phyloP scores from a whole-genome alignment of 2,113 vertebrate species.

The Hyperopisus bebe region DNA sequence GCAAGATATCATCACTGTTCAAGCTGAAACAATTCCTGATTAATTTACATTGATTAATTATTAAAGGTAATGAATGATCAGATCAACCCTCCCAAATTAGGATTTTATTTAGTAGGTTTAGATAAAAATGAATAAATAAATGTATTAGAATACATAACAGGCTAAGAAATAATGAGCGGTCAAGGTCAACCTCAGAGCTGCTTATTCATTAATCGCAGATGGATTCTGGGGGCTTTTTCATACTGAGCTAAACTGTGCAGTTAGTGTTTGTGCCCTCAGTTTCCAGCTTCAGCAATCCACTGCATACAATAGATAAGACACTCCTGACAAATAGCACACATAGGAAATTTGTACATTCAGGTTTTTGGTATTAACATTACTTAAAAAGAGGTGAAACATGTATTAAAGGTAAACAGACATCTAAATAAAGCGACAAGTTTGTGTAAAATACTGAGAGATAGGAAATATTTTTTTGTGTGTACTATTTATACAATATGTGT shows the following conservation, averaged over 20 bases:
- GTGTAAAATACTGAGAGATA: background rate
- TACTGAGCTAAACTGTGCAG: background rate
- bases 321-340: background rate
- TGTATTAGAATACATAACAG: constrained; percentile 12
- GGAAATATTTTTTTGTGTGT: background rate
- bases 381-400: background rate
- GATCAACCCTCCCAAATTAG: constrained; percentile 17
- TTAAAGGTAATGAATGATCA: constrained; percentile 21
- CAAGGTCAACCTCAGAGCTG: background rate
- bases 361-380: background rate
- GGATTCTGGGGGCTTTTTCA: constrained; percentile 6
- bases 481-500: constrained; percentile 26
- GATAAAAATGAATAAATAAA: constrained; percentile 1
- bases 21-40: constrained; percentile 24
- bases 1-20: constrained; percentile 31
- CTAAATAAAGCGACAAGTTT: background rate
- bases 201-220: background rate
- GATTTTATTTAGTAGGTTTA: constrained; percentile 13
- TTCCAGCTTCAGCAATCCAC: background rate
- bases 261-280: too few relatives aligned
- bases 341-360: background rate
- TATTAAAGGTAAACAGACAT: background rate
- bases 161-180: background rate
- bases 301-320: background rate
- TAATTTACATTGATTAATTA: constrained; percentile 27